Evolutionary conservation across 2,113 vertebrate genomes (phyloP).

Genomic region (Sinocyclocheilus rhinocerous): DNA sequence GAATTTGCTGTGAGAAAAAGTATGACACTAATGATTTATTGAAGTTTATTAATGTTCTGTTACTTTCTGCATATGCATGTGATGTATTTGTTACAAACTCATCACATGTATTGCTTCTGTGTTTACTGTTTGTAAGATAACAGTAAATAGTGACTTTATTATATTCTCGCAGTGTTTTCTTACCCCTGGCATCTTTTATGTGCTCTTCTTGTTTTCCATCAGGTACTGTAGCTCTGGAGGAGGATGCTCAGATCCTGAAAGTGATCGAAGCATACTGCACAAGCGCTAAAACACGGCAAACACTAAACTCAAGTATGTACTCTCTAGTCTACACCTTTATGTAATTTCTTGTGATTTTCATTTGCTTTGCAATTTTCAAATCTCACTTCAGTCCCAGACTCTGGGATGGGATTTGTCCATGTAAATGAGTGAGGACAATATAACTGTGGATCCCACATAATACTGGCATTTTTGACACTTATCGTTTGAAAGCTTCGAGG

Average conservation of each 20-base stretch:
- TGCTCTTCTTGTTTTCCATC: slow-evolving; percentile 28
- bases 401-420: neutral
- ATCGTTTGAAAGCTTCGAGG: neutral
- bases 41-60: neutral
- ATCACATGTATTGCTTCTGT: neutral
- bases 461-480: neutral
- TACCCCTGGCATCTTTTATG: neutral
- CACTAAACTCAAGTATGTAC: slow-evolving; percentile 95
- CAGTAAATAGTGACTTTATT: neutral
- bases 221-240: slow-evolving; percentile 96
- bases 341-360: neutral
- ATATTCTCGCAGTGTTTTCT: neutral
- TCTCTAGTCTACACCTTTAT: neutral
- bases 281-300: slow-evolving; percentile 96
- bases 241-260: slow-evolving; percentile 97
- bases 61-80: neutral
- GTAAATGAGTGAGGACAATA: too few relatives aligned
- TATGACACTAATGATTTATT: slow-evolving; percentile 65
- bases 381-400: neutral
- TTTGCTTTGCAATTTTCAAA: neutral
- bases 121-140: neutral
- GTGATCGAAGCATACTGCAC: slow-evolving; percentile 99
- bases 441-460: neutral
- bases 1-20: slow-evolving; percentile 94
- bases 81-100: neutral